Evolutionary conservation across 35 echinoderm and acorn worm genomes (phyloP), one percentile per base, ranked within the genome.

Genomic region (Holothuria glaberrima): DNA sequence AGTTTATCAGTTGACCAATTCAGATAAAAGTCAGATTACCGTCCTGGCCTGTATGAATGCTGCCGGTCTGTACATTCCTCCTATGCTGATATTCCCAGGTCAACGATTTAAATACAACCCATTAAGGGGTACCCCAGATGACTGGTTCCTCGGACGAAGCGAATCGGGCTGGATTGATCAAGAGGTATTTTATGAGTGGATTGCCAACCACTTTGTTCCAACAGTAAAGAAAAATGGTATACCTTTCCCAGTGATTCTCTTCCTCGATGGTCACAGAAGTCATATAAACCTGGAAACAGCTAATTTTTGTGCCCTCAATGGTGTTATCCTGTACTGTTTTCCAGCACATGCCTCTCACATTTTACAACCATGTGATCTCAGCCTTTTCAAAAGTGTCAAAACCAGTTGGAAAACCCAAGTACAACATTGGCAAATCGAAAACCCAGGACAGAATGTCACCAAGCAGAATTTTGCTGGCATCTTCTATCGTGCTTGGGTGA

Each of bases 331-430:
- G 20, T 94, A 91, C 73, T 86, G 89, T 12, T 77, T 94, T 41
- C 89, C 82, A 19, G 57, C 81, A 18, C 81, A 94, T 82, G 79
- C 89, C 4, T 59, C 52, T 24, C 93, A 94, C 62, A 88, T 94
- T 27, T 72, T 94, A 4, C 93, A 94, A 30, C 93, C 93, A 3
- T 91, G 90, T 24, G 93, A 91, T 82, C 68, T 94, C 36, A 48
- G 68, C 50, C 59, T 94, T 18, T 94, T 85, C 86, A 71, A 78
- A 36, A 56, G 89, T 54, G 27, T 91, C 26, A 94, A 94, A 75
- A 65, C 60, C 32, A 41, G 33, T 34, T 94, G 89, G 93, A 67
- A 64, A 33, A 80, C 58, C 26, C 70, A 71, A 61, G 86, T 91
- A 21, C 82, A 76, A 29, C 68, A 75, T 19, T 94, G 59, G 34